Base-by-base conservation (phyloP, 2,113 vertebrate species). In the Menura novaehollandiae region DNA sequence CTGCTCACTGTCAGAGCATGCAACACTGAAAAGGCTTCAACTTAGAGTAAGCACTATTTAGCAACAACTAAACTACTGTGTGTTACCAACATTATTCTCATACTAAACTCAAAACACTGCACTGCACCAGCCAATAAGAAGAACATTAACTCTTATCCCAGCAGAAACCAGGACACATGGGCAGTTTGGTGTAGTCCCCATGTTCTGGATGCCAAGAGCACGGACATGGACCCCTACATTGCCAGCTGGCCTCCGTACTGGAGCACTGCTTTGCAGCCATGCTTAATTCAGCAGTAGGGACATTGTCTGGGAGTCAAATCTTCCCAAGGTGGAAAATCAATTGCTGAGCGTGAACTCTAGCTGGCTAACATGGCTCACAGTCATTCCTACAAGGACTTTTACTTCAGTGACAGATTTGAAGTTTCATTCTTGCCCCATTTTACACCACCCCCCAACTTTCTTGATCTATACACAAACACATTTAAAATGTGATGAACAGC, bases 141-240 rank as follows among this genome's bases (percentile, higher is more conserved):
- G 55, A 49, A 77, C 62, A 56, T 11, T 2, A 77, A 58, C 41
- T 55, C 14, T n/a, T 32, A 62, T 27, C 35, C 47, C 72, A 69
- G 41, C 41, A 71, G 72, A 71, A 84, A 28, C 22, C 56, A 77
- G 55, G 63, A 19, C 32, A 62, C 26, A 11, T 32, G 63, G 41
- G 14, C 26, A n/a, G 8, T 69, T 26, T 69, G 37, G 37, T 75
- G 59, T n/a, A 37, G 44, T 33, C 63, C 13, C 8, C 4, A 1
- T 4, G 2, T 46, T 82, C 71, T 43, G 52, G 23, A 72, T 39
- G 39, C 86, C 63, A 69, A 44, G 28, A 83, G 66, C 27, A 51
- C 0, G 0, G 24, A 22, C 1, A 0, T 3, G 20, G 69, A 17
- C 22, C 62, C 46, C 27, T 15, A 2, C 18, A 30, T 9, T 4